These are phyloP conservation scores for Ailuropoda melanoleuca DNA, from an alignment of 2,113 vertebrate genomes.

Conservation along the genomic window DNA sequence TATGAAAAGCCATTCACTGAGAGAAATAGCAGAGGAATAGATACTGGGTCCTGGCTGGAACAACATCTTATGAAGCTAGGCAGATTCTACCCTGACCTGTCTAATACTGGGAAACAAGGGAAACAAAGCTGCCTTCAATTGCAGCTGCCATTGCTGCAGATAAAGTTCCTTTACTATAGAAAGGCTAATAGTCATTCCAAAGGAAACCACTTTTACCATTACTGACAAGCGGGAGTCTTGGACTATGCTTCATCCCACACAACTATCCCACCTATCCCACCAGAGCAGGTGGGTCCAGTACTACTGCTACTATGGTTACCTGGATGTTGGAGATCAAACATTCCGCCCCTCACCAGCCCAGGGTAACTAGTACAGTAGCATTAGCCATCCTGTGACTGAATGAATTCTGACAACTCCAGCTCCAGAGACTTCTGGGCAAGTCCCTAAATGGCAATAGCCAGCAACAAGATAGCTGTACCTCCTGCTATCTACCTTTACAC, in stretches of 20 bases:
- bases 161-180: neutral
- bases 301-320: neutral
- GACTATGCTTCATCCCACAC: neutral
- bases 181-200: neutral
- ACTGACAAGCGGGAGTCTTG: neutral
- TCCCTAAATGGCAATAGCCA: neutral
- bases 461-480: neutral
- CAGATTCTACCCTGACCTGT: neutral
- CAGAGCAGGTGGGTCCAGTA: neutral
- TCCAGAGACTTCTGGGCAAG: neutral
- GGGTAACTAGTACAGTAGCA: neutral
- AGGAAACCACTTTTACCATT: neutral
- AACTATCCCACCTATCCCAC: neutral
- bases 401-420: neutral
- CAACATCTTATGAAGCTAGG: neutral
- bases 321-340: neutral
- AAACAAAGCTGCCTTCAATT: neutral
- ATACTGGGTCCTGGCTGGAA: neutral
- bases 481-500: neutral
- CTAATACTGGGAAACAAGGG: neutral
- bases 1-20: neutral
- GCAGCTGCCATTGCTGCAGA: neutral
- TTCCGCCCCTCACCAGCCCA: neutral
- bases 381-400: neutral
- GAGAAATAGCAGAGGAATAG: neutral